Evolutionary conservation across 92 coral and sea anemone species (phyloP), one percentile per base, ranked within the genome.

Genomic region (Diadumene lineata): DNA sequence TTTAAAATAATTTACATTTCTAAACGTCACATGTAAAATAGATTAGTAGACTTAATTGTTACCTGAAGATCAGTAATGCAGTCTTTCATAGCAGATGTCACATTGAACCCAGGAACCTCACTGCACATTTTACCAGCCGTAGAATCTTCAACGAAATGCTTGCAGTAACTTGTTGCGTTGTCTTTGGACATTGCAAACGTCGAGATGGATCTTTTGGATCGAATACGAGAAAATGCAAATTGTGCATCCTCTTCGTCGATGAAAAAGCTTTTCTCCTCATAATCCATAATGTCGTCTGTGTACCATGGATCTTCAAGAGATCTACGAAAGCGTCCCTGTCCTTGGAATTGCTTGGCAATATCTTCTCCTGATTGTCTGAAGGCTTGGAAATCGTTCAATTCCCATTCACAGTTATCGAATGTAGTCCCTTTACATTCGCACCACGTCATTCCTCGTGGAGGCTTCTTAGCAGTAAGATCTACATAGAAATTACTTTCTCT

Each of bases 241-340:
- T 68, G 22, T 19, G 21, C 61, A 1, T 74, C 79, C n/a, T 74
- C 17, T 28, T 74, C 60, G 58, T 74, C 79, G 11, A 32, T 53
- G 16, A 64, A 57, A 33, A 77, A 68, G 31, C 76, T 67, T 11
- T 74, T 75, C 15, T 82, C 82, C 55, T 79, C 82, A 6, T 72
- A 64, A 46, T 87, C 83, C 28, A 87, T 87, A 23, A 82, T 70
- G 76, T 87, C 92, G 29, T 82, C 92, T 31, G 68, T 82, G 72
- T 87, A 87, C 1, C 19, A 53, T 19, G 48, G 1, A 2, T 24
- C 61, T 19, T 50, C 34, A 21, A 73, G 50, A 6, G 76, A 74
- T 28, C 91, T 60, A 53, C 76, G 69, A 0, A 33, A 23, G 32
- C 81, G 60, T 28, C 22, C 0, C 6, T 34, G 25, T 2, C 21